A percentile compares a stretch with the other conserved stretches of the same genome.
Evolutionary conservation across 2,888 invertebrate species (phyloP).

Genomic region (Euproctis similis): DNA sequence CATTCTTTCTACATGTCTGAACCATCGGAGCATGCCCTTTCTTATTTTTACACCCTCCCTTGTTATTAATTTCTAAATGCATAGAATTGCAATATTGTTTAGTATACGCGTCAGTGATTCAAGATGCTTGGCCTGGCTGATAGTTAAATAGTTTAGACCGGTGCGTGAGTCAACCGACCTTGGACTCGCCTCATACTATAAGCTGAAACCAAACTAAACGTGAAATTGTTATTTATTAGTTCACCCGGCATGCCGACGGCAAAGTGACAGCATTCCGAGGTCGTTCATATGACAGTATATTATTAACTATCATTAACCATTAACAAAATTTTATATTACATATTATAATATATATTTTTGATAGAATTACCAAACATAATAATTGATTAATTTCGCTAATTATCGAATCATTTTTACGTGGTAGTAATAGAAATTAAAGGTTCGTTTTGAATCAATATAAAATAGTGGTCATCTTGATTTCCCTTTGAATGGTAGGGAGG

Average conservation of each 20-base stretch:
- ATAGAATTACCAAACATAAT: background rate
- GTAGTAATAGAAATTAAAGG: no score
- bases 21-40: no score
- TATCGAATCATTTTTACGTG: background rate
- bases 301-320: constrained; percentile 22
- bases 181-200: constrained; percentile 41
- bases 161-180: constrained; percentile 66
- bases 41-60: no score
- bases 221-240: constrained; percentile 63
- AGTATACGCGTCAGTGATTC: constrained; percentile 45
- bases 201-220: constrained; percentile 50
- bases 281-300: constrained; percentile 27
- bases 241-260: constrained; percentile 33
- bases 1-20: no score
- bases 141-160: constrained; percentile 41
- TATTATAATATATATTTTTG: constrained; percentile 8
- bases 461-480: no score
- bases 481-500: no score
- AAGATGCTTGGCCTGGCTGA: constrained; percentile 46
- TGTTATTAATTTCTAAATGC: constrained; percentile 25
- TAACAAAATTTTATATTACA: constrained; percentile 14
- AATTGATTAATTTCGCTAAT: no score
- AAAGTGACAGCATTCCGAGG: constrained; percentile 44
- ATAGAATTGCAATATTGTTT: constrained; percentile 18
- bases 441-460: no score